Conservation (phyloP, 2,113 vertebrate genomes). For the Gasterosteus nipponicus region DNA sequence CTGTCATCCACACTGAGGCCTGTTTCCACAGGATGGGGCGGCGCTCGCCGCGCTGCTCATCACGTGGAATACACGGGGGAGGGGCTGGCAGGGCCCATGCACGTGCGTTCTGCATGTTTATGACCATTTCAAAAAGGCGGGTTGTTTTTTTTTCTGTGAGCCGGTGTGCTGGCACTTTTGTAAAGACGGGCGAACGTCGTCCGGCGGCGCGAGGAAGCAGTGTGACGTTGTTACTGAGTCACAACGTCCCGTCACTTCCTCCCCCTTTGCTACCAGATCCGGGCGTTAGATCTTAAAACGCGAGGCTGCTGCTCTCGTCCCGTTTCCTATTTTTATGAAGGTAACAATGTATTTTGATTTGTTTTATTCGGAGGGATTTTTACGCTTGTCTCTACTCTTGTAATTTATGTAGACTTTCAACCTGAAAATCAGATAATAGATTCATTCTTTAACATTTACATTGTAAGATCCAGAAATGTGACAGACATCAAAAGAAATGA, state of each 20-base stretch:
- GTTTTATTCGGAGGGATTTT: neutral
- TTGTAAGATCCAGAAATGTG: neutral
- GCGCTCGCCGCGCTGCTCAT: slow-evolving; percentile 67
- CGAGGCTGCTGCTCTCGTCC: neutral
- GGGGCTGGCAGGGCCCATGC: slow-evolving; percentile 12
- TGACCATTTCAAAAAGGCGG: neutral
- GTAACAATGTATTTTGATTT: neutral
- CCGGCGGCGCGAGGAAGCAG: neutral
- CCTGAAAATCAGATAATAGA: neutral
- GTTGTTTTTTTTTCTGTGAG: neutral
- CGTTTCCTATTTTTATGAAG: neutral
- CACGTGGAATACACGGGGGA: slow-evolving; percentile 52
- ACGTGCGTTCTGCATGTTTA: neutral
- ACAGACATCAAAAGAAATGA: neutral
- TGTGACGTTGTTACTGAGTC: neutral
- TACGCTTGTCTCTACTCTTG: neutral
- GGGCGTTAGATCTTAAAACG: neutral
- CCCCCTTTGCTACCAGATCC: neutral
- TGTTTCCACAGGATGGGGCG: slow-evolving; percentile 76
- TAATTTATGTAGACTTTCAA: neutral
- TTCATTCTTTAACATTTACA: neutral
- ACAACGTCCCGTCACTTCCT: neutral
- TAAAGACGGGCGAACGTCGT: too few species aligned
- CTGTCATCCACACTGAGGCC: slow-evolving; percentile 79
- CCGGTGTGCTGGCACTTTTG: neutral